phyloP scores from a whole-genome alignment of 2,797 vertebrate species.

The Acanthis flammea region DNA sequence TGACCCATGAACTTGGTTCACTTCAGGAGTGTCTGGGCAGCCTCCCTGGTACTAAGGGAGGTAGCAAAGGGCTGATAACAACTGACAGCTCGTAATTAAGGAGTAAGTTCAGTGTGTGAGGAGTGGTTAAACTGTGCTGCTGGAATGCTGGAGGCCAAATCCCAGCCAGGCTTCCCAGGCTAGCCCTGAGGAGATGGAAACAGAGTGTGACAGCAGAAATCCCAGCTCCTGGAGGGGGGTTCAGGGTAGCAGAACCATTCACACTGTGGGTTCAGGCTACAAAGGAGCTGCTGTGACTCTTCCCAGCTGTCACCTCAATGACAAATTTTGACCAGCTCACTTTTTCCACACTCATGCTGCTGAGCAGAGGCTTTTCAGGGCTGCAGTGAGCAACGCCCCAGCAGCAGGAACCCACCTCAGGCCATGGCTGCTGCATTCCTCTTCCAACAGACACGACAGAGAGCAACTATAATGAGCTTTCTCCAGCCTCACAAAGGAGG shows the following conservation, averaged over 20 bases:
- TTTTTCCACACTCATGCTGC: not conserved
- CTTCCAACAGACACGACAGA: not conserved
- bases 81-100: not conserved
- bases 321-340: not conserved
- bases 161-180: not conserved
- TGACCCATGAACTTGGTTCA: not conserved
- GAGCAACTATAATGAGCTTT: not conserved
- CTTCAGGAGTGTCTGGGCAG: not conserved
- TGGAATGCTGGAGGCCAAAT: not conserved
- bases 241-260: not conserved
- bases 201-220: not conserved
- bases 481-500: not conserved
- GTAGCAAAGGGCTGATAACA: not conserved
- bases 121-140: not conserved
- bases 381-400: fast-evolving
- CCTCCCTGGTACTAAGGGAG: not conserved
- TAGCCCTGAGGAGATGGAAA: not conserved
- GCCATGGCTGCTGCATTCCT: not conserved
- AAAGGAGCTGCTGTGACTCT: not conserved
- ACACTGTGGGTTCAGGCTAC: fast-evolving
- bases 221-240: fast-evolving
- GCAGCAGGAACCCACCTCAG: not conserved
- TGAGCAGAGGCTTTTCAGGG: not conserved
- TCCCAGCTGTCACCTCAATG: not conserved
- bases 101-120: not conserved